phyloP scores from a whole-genome alignment of 2,113 vertebrate genomes.

The Boleophthalmus pectinirostris region DNA sequence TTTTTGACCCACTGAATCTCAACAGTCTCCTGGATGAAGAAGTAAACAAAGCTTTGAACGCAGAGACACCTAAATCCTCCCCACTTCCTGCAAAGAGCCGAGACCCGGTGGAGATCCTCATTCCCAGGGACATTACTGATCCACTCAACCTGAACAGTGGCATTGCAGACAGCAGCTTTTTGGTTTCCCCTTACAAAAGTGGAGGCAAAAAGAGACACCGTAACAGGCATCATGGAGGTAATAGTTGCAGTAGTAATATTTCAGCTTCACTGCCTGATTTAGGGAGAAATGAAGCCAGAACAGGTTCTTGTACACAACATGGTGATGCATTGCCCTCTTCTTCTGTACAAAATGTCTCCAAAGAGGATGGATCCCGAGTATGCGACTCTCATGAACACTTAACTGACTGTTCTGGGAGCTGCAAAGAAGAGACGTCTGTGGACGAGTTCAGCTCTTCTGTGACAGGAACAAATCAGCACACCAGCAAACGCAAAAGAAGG shows the following conservation, averaged over 20 bases:
- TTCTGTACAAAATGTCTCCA: slow-evolving; percentile 70
- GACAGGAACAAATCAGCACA: slow-evolving; percentile 51
- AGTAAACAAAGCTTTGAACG: slow-evolving; percentile 88
- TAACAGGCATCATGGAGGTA: slow-evolving; percentile 79
- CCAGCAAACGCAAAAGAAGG: slow-evolving; percentile 81
- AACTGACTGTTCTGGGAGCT: slow-evolving; percentile 73
- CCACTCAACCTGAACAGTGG: slow-evolving; percentile 89
- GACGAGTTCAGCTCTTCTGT: slow-evolving; percentile 70
- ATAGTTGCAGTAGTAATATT: slow-evolving; percentile 43
- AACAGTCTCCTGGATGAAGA: slow-evolving; percentile 94
- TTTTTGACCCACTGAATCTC: slow-evolving; percentile 92
- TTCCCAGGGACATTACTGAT: slow-evolving; percentile 92
- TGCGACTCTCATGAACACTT: slow-evolving; percentile 70
- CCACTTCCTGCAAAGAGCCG: slow-evolving; percentile 85
- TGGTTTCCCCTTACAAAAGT: slow-evolving; percentile 81
- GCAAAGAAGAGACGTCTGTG: slow-evolving; percentile 73
- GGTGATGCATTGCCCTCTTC: slow-evolving; percentile 29
- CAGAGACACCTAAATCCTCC: slow-evolving; percentile 93
- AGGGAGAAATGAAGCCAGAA: slow-evolving; percentile 64
- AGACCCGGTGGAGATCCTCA: slow-evolving; percentile 92
- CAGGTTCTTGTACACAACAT: slow-evolving; percentile 15
- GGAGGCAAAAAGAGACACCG: slow-evolving; percentile 84
- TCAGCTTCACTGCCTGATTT: slow-evolving; percentile 50
- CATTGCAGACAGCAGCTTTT: slow-evolving; percentile 73
- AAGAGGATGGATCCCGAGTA: slow-evolving; percentile 56